Base-by-base conservation (phyloP, 2,888 invertebrate genomes). In the Baccha elongata region DNA sequence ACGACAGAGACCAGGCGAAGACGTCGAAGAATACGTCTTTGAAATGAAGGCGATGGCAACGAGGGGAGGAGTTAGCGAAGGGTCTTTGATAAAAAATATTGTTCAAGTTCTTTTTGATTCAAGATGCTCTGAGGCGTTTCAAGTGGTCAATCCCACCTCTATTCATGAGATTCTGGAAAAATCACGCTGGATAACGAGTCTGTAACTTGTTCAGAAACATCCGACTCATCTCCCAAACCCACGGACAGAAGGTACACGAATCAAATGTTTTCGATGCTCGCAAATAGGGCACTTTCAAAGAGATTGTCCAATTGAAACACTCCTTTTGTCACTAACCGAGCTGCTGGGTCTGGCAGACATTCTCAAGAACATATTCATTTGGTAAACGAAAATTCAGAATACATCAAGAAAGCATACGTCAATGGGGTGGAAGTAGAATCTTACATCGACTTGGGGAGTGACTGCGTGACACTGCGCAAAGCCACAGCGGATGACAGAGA, bases 371-470 rank as follows among this genome's bases (percentile, higher is more conserved):
- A 19, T 4, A 10, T 44, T 10, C 17, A 44, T 11, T 19, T 44
- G 44, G 11, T 44, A 8, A 44, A 17, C 19, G 44, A 44, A 44
- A 44, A 19, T 19, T 17, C 44, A 4, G 32, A 53, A 32, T 53
- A 53, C 17, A 11, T 13, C 11, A 53, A 53, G 17, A 8, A 5
- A 15, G 32, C 32, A 15, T 15, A 19, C 21, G 52, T 52, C 3
- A 52, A 23, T 29, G 32, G 53, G 10, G 21, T 19, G 4, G 17
- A 17, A 11, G 19, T 48, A 13, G 48, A 48, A 13, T 21, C 35
- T 5, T 53, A 32, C 17, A 35, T 35, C 13, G 53, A 53, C 11
- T 13, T 53, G 5, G 32, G 32, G 32, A 53, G 53, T 15, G 35
- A 53, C 13, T 53, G 53, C 10, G 32, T 53, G 13, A 48, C 48